These are phyloP conservation scores for Caenorhabditis doughertyi DNA, from an alignment of 2,888 invertebrate genomes.

Conservation along the genomic window DNA sequence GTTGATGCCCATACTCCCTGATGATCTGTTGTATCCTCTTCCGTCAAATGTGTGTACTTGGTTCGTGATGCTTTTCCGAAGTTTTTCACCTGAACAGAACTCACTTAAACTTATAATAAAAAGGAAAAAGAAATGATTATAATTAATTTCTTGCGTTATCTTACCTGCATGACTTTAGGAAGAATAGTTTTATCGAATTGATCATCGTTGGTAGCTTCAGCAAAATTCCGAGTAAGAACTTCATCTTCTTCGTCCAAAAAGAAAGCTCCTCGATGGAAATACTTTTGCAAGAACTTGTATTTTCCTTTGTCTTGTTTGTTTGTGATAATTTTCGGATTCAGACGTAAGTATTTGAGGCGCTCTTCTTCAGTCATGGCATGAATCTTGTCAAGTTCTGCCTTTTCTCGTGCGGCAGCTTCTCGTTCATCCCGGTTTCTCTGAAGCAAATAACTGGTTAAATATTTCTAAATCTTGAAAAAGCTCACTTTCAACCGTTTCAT, in stretches of 20 bases:
- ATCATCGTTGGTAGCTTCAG: constrained; percentile 96
- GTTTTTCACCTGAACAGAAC: constrained; percentile 93
- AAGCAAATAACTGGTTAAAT: background rate
- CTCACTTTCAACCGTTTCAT: constrained; percentile 96
- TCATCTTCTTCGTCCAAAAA: constrained; percentile 87
- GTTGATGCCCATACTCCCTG: constrained; percentile 95
- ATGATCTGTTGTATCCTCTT: constrained; percentile 95
- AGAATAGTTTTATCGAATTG: constrained; percentile 98
- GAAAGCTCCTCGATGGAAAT: constrained; percentile 99
- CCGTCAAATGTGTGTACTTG: constrained; percentile 98
- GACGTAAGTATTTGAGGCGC: constrained; percentile 90
- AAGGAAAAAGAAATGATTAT: no score
- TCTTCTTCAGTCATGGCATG: constrained; percentile 97
- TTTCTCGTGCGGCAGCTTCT: constrained; percentile 75
- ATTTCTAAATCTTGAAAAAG: no score
- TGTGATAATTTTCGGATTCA: constrained; percentile 93
- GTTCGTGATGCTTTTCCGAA: constrained; percentile 98
- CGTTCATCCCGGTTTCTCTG: constrained; percentile 70
- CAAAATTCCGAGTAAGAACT: constrained; percentile 88
- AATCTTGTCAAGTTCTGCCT: constrained; percentile 88
- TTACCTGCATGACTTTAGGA: constrained; percentile 97
- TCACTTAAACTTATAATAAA: no score
- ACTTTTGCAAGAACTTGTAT: constrained; percentile 99
- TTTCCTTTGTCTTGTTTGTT: constrained; percentile 97
- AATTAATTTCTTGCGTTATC: no score